Evolutionary conservation across 2,888 invertebrate genomes (phyloP), one percentile per base, ranked within the genome.

Genomic region (Drosophila mulleri): DNA sequence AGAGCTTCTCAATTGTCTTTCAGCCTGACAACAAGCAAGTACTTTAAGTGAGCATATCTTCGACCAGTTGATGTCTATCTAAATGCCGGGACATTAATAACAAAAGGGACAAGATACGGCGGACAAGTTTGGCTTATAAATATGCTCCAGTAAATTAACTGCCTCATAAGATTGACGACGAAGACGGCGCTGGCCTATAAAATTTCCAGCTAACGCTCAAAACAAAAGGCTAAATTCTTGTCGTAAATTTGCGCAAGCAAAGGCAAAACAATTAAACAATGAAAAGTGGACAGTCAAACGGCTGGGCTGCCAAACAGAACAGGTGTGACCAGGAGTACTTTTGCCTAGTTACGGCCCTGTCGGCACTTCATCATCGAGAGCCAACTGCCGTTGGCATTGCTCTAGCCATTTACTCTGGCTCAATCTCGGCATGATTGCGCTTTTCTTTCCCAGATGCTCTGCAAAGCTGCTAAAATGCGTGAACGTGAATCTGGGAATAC

Each of bases 241-340:
- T 60, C 84, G 83, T 77, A 80, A 80, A 80, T 81, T 80, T 80
- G 32, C 35, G 23, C 23, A 57, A 62, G 57, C 52, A 57, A 35
- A 35, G 60, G 56, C 53, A 62, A 81, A 82, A 88, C 85, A 87
- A 82, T 82, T 82, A 84, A 84, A 82, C 82, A 87, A 82, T 78
- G 85, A 69, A 68, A 87, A 87, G 71, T 82, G 82, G 82, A 84
- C 75, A 74, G 71, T 63, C 68, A 83, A 81, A 76, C 78, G 84
- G 67, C 35, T 53, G 77, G 60, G 56, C 48, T 67, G 45, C 59
- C 52, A 66, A 32, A 56, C 39, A 59, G 69, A 53, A 56, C 82
- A 82, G 88, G 88, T 88, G 88, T 82, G 69, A 81, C 72, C 81
- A 72, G 67, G 37, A 16, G 48, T 80, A 82, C 58, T 84, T 72